Percentiles rank a stretch among this genome's conserved stretches.
Evolutionary conservation across 1,140 invertebrate species (phyloP).

Genomic region (Eurosta solidaginis): DNA sequence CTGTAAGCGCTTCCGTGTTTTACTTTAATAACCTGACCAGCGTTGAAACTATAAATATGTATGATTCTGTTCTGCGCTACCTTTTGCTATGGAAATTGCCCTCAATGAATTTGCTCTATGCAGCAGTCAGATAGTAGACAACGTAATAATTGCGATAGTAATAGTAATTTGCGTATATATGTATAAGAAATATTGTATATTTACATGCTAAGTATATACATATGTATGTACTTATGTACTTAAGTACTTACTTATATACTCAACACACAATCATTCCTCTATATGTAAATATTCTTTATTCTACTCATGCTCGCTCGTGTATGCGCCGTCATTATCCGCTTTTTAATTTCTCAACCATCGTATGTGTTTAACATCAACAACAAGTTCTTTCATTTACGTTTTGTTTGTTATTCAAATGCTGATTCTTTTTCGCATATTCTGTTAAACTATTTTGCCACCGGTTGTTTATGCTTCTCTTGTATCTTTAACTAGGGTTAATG

Average conservation of each 20-base stretch:
- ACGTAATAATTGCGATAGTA: too few relatives aligned
- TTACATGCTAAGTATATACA: not conserved
- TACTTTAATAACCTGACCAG: not conserved
- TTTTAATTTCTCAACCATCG: slow-evolving; percentile 26
- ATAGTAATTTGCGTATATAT: too few relatives aligned
- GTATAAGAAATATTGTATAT: not conserved
- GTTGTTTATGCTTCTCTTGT: not conserved
- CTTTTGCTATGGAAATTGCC: too few relatives aligned
- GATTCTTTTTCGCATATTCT: not conserved
- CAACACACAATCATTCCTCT: too few relatives aligned
- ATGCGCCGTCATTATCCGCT: not conserved
- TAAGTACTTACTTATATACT: too few relatives aligned
- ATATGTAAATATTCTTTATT: too few relatives aligned
- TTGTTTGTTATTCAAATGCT: not conserved
- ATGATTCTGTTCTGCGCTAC: not conserved
- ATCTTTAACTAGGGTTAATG: not conserved
- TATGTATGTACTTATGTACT: not conserved
- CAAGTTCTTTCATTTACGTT: not conserved
- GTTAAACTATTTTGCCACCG: not conserved
- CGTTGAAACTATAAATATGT: not conserved
- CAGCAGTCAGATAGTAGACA: too few relatives aligned
- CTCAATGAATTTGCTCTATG: too few relatives aligned
- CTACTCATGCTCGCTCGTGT: not conserved
- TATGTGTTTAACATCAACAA: not conserved
- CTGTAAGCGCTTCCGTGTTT: not conserved